Percentiles rank a stretch among this genome's conserved stretches.
phyloP scores from a whole-genome alignment of 2,797 vertebrate genomes.

The Parauchenoglanis punctatus region DNA sequence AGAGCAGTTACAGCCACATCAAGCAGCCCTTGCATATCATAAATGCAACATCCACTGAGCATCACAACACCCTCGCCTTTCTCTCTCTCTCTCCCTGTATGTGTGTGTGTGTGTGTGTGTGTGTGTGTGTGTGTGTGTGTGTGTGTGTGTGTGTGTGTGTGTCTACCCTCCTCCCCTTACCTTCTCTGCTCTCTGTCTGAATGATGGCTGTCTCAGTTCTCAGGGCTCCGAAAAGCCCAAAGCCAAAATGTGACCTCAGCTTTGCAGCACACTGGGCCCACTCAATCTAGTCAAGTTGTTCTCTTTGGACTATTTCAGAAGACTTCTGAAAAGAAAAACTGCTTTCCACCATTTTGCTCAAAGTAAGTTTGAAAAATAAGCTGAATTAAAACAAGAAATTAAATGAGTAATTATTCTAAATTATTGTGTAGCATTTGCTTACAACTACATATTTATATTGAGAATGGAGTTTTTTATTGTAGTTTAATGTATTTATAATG shows the following conservation, averaged over 20 bases:
- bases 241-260: slow-evolving; percentile 67
- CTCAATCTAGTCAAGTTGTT: slow-evolving; percentile 48
- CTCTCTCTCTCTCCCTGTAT: slow-evolving; percentile 45
- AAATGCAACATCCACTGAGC: slow-evolving; percentile 64
- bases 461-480: background rate
- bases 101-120: background rate
- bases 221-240: slow-evolving; percentile 51
- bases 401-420: background rate
- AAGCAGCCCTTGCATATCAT: slow-evolving; percentile 61
- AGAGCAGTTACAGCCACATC: slow-evolving; percentile 73
- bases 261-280: slow-evolving; percentile 58
- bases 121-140: slow-evolving; percentile 2
- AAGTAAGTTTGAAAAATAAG: background rate
- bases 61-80: slow-evolving; percentile 58
- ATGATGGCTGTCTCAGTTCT: slow-evolving; percentile 49
- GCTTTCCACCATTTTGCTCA: slow-evolving; percentile 5
- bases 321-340: background rate
- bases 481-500: background rate
- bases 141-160: background rate
- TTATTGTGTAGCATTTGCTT: background rate
- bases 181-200: slow-evolving; percentile 49
- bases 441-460: no score
- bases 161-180: slow-evolving; percentile 16
- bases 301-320: background rate
- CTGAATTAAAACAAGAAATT: background rate